These are phyloP conservation scores for Oscheius sp. DNA, from an alignment of 2,888 invertebrate species.

Conservation along the genomic window DNA sequence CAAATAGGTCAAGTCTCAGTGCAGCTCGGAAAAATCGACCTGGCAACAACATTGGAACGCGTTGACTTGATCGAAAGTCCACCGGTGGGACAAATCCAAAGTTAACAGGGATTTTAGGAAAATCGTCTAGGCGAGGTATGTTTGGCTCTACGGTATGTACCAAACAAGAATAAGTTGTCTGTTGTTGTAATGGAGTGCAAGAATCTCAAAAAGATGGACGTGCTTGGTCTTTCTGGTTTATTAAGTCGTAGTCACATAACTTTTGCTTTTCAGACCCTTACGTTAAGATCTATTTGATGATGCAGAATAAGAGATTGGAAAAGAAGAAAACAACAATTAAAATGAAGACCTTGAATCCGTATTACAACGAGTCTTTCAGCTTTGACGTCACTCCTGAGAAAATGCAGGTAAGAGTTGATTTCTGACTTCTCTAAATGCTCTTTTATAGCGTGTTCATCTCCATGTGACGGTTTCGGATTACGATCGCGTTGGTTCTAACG, in stretches of 20 bases:
- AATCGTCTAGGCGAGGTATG: conserved; percentile 95
- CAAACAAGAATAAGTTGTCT: conserved; percentile 97
- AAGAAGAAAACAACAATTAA: conserved; percentile 99
- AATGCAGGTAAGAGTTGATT: conserved; percentile 83
- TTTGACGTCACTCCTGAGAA: conserved; percentile 99
- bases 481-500: conserved; percentile 99
- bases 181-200: conserved; percentile 98
- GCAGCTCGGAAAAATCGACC: conserved; percentile 93
- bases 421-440: neutral
- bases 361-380: conserved; percentile 99
- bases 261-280: conserved; percentile 82
- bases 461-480: conserved; percentile 99
- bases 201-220: conserved; percentile 99
- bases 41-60: conserved; percentile 97
- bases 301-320: conserved; percentile 99
- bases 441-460: conserved; percentile 92
- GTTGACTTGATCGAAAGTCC: conserved; percentile 97
- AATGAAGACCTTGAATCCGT: conserved; percentile 99
- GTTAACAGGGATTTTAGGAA: conserved; percentile 62
- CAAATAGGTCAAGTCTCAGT: conserved; percentile 76
- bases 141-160: conserved; percentile 98
- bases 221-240: conserved; percentile 93
- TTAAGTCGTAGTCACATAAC: neutral
- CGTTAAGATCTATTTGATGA: conserved; percentile 99
- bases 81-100: conserved; percentile 80